Percentiles rank a stretch among this genome's conserved stretches.
These are phyloP conservation scores for Temnothorax ravouxi DNA, from an alignment of 2,888 invertebrate species.

Conservation along the genomic window DNA sequence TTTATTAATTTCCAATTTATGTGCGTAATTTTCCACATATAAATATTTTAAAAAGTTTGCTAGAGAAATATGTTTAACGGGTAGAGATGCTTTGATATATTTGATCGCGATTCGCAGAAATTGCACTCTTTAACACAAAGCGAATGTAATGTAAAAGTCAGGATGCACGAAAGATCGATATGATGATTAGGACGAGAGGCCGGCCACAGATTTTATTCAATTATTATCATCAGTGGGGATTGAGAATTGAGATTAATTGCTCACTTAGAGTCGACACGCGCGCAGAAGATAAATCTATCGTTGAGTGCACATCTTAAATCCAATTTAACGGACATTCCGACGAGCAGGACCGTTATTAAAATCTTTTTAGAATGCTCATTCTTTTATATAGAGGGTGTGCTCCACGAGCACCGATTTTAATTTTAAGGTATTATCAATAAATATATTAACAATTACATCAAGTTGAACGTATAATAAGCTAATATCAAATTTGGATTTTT, in stretches of 20 bases:
- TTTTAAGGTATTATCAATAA: not conserved
- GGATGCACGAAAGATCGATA: not conserved
- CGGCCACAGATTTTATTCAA: constrained; percentile 40
- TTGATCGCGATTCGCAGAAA: constrained; percentile 21
- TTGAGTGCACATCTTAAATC: constrained; percentile 40
- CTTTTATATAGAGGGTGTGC: not conserved
- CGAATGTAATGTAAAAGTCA: constrained; percentile 21
- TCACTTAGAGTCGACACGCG: constrained; percentile 34
- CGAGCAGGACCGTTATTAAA: constrained; percentile 25
- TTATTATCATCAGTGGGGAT: constrained; percentile 45
- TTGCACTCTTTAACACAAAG: not conserved
- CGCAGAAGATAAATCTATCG: constrained; percentile 46
- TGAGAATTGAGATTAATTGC: constrained; percentile 53
- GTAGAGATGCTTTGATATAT: not conserved
- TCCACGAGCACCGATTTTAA: not conserved
- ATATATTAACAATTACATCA: not conserved
- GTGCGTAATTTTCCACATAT: not conserved
- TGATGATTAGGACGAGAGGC: constrained; percentile 23
- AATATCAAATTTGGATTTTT: not conserved
- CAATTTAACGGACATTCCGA: constrained; percentile 41
- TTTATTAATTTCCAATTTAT: not conserved
- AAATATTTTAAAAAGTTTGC: not conserved
- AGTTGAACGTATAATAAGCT: not conserved
- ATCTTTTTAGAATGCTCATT: not conserved
- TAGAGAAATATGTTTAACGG: not conserved